A percentile compares a stretch with the other conserved stretches of the same genome.
Conservation (phyloP, 2,797 vertebrate genomes). For the Platalea minor region DNA sequence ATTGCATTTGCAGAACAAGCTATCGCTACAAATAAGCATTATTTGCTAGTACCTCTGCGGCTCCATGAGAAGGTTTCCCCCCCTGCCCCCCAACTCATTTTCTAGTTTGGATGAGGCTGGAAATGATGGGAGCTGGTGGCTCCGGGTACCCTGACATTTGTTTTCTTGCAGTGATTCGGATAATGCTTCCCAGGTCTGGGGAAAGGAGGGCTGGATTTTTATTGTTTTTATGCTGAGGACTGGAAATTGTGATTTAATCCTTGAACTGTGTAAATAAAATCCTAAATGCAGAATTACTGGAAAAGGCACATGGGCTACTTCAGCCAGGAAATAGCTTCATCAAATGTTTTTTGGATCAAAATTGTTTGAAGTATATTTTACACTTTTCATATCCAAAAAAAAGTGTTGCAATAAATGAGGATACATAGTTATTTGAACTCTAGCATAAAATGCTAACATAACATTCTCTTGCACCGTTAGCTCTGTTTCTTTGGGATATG, state of each 20-base stretch:
- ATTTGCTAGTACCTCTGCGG: background rate
- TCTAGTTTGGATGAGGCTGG: background rate
- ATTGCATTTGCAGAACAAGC: background rate
- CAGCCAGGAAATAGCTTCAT: constrained; percentile 16
- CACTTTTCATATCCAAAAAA: background rate
- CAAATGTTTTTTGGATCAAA: background rate
- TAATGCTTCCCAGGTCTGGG: background rate
- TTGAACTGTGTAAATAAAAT: constrained; percentile 44
- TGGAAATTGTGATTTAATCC: constrained; percentile 54
- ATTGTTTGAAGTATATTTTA: background rate
- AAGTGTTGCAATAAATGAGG: constrained; percentile 30
- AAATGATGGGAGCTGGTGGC: background rate
- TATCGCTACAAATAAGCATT: background rate
- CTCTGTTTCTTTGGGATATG: constrained; percentile 23
- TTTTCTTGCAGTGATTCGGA: background rate
- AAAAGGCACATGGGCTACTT: background rate
- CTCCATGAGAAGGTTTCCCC: background rate
- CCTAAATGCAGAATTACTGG: constrained; percentile 36
- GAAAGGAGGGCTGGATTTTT: background rate
- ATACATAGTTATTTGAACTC: constrained; percentile 2
- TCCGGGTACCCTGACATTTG: background rate
- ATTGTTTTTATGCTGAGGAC: background rate
- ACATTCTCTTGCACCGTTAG: background rate
- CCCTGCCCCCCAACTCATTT: background rate
- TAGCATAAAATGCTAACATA: background rate